These are phyloP conservation scores for Polyommatus iphigenia DNA, from an alignment of 2,888 invertebrate species.

Conservation along the genomic window DNA sequence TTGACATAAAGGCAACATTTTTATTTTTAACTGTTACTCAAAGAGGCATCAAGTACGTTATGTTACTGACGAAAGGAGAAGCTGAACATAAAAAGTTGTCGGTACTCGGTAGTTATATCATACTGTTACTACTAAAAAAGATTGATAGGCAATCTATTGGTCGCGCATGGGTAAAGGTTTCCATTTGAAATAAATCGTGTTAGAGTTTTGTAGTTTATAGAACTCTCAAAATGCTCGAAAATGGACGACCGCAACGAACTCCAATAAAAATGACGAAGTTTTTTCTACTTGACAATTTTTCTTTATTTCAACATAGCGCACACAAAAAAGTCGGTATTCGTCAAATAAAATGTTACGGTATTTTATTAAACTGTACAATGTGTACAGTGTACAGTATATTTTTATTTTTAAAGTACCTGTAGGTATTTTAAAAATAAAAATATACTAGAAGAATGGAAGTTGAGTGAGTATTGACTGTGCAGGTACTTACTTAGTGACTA, in stretches of 20 bases:
- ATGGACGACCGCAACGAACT: constrained; percentile 34
- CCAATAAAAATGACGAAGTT: constrained; percentile 1
- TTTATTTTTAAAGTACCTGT: too few species aligned
- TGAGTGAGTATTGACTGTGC: neutral
- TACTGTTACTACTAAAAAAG: constrained; percentile 25
- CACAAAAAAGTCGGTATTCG: neutral
- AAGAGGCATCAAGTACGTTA: too few species aligned
- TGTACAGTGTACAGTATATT: too few species aligned
- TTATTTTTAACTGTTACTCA: too few species aligned
- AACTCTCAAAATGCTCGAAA: constrained; percentile 34
- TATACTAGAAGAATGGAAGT: neutral
- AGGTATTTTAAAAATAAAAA: neutral
- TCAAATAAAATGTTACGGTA: neutral
- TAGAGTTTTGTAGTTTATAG: constrained; percentile 36
- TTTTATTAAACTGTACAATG: neutral
- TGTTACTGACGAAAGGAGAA: neutral
- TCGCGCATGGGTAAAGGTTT: constrained; percentile 29
- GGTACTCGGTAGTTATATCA: constrained; percentile 1
- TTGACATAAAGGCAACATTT: neutral
- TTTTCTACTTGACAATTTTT: constrained; percentile 9
- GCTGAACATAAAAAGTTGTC: neutral
- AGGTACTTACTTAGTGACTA: neutral
- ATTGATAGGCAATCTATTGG: constrained; percentile 32
- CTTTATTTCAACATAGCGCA: neutral
- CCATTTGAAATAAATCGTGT: constrained; percentile 35